Evolutionary conservation across 2,888 invertebrate species (phyloP), one percentile per base, ranked within the genome.

Genomic region (Temnothorax unifasciatus): DNA sequence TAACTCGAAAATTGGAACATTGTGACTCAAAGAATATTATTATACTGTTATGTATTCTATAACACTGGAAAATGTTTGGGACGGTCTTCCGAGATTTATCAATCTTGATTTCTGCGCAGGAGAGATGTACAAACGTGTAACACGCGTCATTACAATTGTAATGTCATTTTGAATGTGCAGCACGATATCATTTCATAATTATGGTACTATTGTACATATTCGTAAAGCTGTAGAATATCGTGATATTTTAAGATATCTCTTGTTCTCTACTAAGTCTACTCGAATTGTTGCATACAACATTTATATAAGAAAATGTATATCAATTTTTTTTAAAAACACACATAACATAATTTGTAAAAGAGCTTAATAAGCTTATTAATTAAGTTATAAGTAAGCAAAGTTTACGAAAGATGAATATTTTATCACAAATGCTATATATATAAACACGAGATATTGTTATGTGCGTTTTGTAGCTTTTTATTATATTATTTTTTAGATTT

Each of bases 41-140:
- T 29, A 29, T 29, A 76, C 52, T 25, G 50, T 66, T 50, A 52
- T 25, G 38, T 50, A 41, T 76, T 52, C 21, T 66, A 6, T 76
- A 76, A 76, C 18, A 3, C 29, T 41, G 52, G 41, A 64, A 76
- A 76, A 76, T 76, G 50, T 52, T 76, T 47, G 8, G 21, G 64
- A 66, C 8, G 25, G 8, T 76, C 29, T 21, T 38, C 3, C 34
- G 47, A 15, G 13, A n/a, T 75, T 75, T 21, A 5, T 75, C 50
- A 64, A 52, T 64, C 64, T 76, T 76, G 11, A 75, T 63, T 25
- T 41, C 18, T 25, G 15, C 15, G 15, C n/a, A 8, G 6, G 34
- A n/a, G n/a, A 29, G 15, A 38, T 21, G 44, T 47, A 47, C 34
- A 9, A 50, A 21, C 8, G n/a, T n/a, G 9, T 25, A 18, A 25